Evolutionary conservation across 2,888 invertebrate species (phyloP).

Genomic region (Leptinotarsa peninsularis): DNA sequence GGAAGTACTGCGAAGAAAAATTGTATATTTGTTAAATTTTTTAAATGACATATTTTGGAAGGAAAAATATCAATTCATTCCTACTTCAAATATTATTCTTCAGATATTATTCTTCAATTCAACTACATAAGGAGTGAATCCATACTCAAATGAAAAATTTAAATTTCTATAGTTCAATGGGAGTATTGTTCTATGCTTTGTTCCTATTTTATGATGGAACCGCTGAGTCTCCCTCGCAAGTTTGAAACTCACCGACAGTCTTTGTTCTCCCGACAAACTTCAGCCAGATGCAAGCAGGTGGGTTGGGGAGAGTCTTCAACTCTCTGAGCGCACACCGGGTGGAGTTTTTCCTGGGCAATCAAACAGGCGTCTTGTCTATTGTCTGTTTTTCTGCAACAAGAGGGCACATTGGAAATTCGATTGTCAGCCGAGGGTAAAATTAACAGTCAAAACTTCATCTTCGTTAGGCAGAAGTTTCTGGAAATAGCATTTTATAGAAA

Average conservation of each 20-base stretch:
- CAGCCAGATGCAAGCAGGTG: conserved; percentile 88
- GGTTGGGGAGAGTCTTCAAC: conserved; percentile 75
- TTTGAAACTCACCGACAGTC: conserved; percentile 80
- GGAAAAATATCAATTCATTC: too few relatives aligned
- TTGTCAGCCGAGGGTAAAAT: background rate
- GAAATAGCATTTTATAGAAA: too few relatives aligned
- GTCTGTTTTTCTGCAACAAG: conserved; percentile 80
- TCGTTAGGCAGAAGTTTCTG: too few relatives aligned
- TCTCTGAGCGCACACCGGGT: conserved; percentile 89
- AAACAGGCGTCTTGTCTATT: conserved; percentile 89
- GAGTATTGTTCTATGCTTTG: background rate
- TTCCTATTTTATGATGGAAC: background rate
- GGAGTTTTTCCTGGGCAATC: conserved; percentile 89
- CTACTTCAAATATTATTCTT: too few relatives aligned
- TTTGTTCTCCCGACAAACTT: conserved; percentile 83
- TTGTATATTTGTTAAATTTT: too few relatives aligned
- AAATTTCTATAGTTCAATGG: background rate
- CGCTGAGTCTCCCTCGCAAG: conserved; percentile 10
- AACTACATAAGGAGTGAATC: too few relatives aligned
- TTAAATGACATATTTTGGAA: too few relatives aligned
- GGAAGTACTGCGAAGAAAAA: too few relatives aligned
- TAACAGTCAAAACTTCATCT: too few relatives aligned
- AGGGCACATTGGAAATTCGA: background rate
- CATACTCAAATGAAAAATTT: too few relatives aligned
- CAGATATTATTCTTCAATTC: too few relatives aligned